Conservation (phyloP, 2,888 invertebrate species). For the Apomyelois bistriatella region DNA sequence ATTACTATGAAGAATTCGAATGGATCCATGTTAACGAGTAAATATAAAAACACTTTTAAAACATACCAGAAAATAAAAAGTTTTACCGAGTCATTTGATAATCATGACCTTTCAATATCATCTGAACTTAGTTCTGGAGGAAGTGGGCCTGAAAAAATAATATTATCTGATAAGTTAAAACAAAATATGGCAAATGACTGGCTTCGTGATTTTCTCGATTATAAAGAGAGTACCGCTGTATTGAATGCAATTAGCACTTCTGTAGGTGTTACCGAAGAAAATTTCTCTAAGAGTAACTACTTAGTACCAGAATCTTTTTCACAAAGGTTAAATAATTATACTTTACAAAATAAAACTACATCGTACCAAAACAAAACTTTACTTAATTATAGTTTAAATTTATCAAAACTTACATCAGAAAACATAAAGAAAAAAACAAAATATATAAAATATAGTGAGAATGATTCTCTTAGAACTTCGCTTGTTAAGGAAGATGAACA, state of each 20-base stretch:
- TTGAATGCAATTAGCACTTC: background rate
- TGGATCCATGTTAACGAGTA: background rate
- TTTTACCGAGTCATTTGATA: background rate
- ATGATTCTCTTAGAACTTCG: too few species aligned
- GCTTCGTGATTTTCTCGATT: background rate
- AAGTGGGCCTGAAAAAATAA: background rate
- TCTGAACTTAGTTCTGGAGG: background rate
- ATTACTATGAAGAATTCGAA: background rate
- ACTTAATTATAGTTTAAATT: too few species aligned
- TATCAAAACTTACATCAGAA: too few species aligned
- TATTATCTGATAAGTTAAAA: background rate
- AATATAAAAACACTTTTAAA: background rate
- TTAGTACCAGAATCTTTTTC: too few species aligned
- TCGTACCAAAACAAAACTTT: too few species aligned
- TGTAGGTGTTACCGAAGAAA: too few species aligned
- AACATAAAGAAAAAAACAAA: too few species aligned
- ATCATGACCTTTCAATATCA: background rate
- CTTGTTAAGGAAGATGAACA: too few species aligned
- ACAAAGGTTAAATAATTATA: too few species aligned
- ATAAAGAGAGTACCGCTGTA: background rate
- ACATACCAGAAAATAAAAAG: background rate
- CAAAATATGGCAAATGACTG: background rate
- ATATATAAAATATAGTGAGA: too few species aligned
- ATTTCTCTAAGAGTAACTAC: too few species aligned
- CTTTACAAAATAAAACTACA: too few species aligned